Conservation (phyloP, 2,113 vertebrate species). For the Python bivittatus region DNA sequence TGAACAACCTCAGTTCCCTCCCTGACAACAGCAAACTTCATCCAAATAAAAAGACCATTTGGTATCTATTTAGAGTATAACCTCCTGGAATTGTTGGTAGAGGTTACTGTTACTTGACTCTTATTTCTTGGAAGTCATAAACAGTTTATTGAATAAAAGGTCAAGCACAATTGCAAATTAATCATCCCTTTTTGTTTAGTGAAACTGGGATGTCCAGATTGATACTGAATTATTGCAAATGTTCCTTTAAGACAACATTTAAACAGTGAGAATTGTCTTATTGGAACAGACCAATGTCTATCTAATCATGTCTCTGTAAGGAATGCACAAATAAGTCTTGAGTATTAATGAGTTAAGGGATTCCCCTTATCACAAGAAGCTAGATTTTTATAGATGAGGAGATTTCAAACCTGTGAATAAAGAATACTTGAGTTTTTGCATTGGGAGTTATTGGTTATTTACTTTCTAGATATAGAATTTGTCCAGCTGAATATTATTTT, state of each 20-base stretch:
- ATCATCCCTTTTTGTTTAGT: not conserved
- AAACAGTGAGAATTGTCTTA: not conserved
- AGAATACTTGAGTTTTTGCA: not conserved
- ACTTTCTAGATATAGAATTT: not conserved
- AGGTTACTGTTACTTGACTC: not conserved
- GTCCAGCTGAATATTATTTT: not conserved
- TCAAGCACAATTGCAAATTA: not conserved
- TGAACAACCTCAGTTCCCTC: not conserved
- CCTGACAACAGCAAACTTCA: not conserved
- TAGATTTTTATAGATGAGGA: not conserved
- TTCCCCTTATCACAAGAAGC: not conserved
- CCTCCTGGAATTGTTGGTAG: not conserved
- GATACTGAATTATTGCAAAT: not conserved
- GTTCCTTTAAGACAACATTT: not conserved
- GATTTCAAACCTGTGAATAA: not conserved
- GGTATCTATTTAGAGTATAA: not conserved
- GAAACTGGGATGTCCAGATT: not conserved
- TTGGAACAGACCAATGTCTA: not conserved
- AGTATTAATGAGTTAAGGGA: not conserved
- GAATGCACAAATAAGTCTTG: not conserved
- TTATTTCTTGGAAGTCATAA: not conserved
- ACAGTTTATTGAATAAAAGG: not conserved
- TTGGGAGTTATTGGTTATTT: not conserved
- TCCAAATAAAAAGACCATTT: not conserved
- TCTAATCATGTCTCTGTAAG: not conserved